Conservation (phyloP, 2,888 invertebrate genomes). For the Didymodactylos carnosus region DNA sequence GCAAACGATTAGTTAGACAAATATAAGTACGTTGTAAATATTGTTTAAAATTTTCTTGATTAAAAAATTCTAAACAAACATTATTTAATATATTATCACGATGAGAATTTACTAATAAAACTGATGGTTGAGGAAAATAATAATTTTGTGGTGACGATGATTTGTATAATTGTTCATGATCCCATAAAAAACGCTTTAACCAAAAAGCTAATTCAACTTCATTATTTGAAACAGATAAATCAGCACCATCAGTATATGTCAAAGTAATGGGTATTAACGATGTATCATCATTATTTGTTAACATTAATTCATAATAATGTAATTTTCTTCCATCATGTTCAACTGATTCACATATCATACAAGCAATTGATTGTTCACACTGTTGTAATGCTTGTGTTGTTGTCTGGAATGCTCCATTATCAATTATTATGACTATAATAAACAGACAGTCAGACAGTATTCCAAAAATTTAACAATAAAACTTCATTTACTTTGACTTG, state of each 20-base stretch:
- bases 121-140: neutral
- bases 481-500: too few relatives aligned
- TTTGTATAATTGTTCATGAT: neutral
- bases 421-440: too few relatives aligned
- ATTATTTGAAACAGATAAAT: neutral
- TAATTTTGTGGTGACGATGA: neutral
- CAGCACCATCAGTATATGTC: neutral
- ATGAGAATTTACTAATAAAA: neutral
- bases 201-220: neutral
- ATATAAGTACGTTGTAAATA: neutral
- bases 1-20: neutral
- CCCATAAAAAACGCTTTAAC: neutral
- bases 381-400: neutral
- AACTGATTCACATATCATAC: neutral
- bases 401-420: neutral
- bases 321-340: neutral
- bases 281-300: neutral
- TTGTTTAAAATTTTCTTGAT: neutral
- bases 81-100: neutral
- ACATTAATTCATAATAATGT: neutral
- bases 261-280: neutral
- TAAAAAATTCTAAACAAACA: neutral
- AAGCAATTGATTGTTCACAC: neutral
- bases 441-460: too few relatives aligned
- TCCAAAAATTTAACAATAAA: too few relatives aligned